Conservation (phyloP, 2,113 vertebrate genomes). For the Nesogale talazaci region DNA sequence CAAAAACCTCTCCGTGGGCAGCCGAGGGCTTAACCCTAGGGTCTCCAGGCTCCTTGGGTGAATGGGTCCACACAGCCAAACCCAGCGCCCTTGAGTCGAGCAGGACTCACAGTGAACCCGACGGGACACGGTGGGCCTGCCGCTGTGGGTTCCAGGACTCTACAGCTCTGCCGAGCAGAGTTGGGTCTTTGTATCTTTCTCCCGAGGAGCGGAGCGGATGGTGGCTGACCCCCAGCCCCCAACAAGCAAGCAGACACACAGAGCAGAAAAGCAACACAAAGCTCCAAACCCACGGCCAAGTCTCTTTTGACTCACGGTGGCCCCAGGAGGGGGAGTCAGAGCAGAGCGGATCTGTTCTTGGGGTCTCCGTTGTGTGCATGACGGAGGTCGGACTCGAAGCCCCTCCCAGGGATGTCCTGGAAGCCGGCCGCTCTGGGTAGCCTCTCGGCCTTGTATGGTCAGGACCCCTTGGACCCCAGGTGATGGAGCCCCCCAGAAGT, state of each 20-base stretch:
- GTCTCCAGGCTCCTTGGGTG: neutral
- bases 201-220: too few species aligned
- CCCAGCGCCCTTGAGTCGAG: too few species aligned
- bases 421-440: neutral
- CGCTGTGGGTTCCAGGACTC: too few species aligned
- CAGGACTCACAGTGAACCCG: too few species aligned
- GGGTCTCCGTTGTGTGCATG: neutral
- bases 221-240: too few species aligned
- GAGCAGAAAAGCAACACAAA: too few species aligned
- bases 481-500: conserved; percentile 26
- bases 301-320: neutral
- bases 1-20: neutral
- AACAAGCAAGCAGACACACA: too few species aligned
- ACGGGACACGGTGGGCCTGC: too few species aligned
- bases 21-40: neutral
- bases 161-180: too few species aligned
- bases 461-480: neutral
- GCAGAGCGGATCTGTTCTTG: neutral
- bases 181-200: too few species aligned
- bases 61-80: neutral
- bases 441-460: neutral
- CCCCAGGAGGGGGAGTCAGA: neutral
- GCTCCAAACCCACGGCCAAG: neutral
- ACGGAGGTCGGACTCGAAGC: neutral
- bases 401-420: neutral